Conservation (phyloP, 2,113 vertebrate genomes). For the Grallaria varia region DNA sequence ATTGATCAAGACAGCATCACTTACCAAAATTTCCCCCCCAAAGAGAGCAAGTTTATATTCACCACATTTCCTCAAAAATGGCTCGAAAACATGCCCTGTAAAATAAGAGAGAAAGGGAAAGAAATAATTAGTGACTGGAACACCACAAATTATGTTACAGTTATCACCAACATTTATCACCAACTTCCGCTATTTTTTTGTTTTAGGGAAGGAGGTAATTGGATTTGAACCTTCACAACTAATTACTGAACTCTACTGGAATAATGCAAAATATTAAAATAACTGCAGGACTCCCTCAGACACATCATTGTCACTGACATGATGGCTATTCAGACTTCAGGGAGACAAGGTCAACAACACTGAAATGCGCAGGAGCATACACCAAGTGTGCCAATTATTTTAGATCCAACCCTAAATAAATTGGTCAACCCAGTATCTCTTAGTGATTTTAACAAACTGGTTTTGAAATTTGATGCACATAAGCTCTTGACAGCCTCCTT, state of each 20-base stretch:
- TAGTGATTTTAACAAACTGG: background rate
- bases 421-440: background rate
- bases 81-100: background rate
- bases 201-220: background rate
- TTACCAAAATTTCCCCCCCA: conserved; percentile 52
- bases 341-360: background rate
- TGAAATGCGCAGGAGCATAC: accelerated
- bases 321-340: background rate
- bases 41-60: conserved; percentile 40
- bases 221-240: background rate
- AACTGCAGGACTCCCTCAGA: conserved; percentile 14
- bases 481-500: background rate
- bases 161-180: background rate
- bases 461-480: background rate
- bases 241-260: background rate
- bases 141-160: background rate
- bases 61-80: conserved; percentile 64
- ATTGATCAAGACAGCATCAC: background rate
- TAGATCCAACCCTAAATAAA: background rate
- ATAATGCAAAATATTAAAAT: conserved; percentile 3
- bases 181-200: background rate
- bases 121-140: background rate
- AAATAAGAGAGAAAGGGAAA: background rate
- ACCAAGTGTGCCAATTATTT: conserved; percentile 2
- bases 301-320: background rate